These are phyloP conservation scores for Epinotia nisella DNA, from an alignment of 2,888 invertebrate genomes.

Conservation along the genomic window DNA sequence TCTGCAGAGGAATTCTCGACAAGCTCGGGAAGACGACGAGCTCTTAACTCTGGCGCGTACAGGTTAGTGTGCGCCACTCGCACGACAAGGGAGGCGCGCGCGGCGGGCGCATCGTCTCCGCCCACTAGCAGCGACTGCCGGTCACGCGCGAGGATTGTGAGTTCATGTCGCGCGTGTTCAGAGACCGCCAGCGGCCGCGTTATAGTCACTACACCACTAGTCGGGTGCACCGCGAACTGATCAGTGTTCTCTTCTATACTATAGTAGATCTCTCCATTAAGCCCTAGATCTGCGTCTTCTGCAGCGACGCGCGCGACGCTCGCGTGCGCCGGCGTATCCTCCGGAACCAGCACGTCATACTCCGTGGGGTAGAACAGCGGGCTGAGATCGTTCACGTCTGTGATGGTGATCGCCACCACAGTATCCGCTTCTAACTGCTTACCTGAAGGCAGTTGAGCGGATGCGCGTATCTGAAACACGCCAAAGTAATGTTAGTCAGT, in stretches of 20 bases:
- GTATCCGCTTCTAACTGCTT: slow-evolving; percentile 88
- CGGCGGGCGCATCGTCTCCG: slow-evolving; percentile 86
- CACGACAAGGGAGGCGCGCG: slow-evolving; percentile 91
- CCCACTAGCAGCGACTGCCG: slow-evolving; percentile 87
- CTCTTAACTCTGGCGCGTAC: slow-evolving; percentile 92
- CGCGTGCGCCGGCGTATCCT: slow-evolving; percentile 94
- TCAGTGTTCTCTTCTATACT: slow-evolving; percentile 93
- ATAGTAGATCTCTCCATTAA: slow-evolving; percentile 99
- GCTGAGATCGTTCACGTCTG: slow-evolving; percentile 95
- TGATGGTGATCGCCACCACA: slow-evolving; percentile 88
- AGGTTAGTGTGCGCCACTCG: slow-evolving; percentile 93
- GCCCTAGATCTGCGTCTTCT: slow-evolving; percentile 97
- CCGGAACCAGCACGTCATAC: slow-evolving; percentile 94
- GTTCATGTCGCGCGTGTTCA: slow-evolving; percentile 88
- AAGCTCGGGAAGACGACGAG: slow-evolving; percentile 91
- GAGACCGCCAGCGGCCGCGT: slow-evolving; percentile 90
- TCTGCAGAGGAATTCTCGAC: slow-evolving; percentile 92
- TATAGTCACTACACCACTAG: slow-evolving; percentile 93
- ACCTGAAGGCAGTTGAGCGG: slow-evolving; percentile 84
- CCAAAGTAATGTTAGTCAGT: slow-evolving; percentile 67
- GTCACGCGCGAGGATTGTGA: slow-evolving; percentile 94
- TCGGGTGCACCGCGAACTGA: slow-evolving; percentile 96
- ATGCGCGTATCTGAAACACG: slow-evolving; percentile 70
- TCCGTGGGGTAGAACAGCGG: slow-evolving; percentile 96
- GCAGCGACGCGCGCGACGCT: slow-evolving; percentile 92